A percentile compares a stretch with the other conserved stretches of the same genome.
Evolutionary conservation across 2,797 vertebrate species (phyloP).

Genomic region (Anas bahamensis): DNA sequence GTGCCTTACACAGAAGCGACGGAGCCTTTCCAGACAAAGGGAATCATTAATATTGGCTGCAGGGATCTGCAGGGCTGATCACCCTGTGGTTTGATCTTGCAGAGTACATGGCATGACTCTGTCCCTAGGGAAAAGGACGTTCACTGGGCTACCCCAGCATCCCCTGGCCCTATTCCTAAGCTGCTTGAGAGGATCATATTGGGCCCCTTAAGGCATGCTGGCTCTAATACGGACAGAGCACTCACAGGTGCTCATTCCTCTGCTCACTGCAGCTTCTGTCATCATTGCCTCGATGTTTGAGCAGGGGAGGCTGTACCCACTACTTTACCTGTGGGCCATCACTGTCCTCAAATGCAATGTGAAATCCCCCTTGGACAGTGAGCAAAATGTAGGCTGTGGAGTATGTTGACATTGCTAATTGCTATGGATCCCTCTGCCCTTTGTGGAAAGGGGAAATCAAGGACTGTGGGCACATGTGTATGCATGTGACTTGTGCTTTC

Average conservation of each 20-base stretch:
- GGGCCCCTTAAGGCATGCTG: fast-evolving
- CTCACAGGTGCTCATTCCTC: background rate
- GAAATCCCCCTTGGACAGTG: background rate
- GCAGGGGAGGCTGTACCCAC: background rate
- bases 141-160: background rate
- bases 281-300: background rate
- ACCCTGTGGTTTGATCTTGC: background rate
- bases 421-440: constrained; percentile 10
- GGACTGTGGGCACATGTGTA: background rate
- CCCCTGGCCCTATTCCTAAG: background rate
- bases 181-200: background rate
- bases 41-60: background rate
- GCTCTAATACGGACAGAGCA: background rate
- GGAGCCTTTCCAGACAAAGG: background rate
- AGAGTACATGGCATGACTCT: background rate
- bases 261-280: background rate
- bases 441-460: constrained; percentile 11
- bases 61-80: background rate
- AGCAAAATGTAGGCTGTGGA: background rate
- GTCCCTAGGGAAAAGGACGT: background rate
- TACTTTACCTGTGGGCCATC: background rate
- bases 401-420: background rate
- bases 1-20: background rate
- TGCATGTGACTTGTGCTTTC: background rate
- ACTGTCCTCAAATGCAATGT: background rate